These are phyloP conservation scores for Neodiprion lecontei DNA, from an alignment of 1,140 invertebrate genomes.

Conservation along the genomic window DNA sequence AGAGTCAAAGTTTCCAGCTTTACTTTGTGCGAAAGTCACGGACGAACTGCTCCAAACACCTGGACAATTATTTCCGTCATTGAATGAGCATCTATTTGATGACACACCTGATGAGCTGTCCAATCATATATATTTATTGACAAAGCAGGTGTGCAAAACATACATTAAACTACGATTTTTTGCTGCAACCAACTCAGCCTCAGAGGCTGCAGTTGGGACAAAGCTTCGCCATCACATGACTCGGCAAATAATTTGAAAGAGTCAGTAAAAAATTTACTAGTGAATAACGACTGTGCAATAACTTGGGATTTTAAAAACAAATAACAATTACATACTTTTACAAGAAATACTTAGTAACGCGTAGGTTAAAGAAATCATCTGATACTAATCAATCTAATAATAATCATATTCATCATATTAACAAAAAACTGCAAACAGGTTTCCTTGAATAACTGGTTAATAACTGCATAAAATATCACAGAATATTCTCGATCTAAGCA, in stretches of 20 bases:
- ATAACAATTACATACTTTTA: no score
- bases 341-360: no score
- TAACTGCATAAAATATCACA: no score
- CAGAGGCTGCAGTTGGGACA: slow-evolving; percentile 7
- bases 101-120: background rate
- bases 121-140: slow-evolving; percentile 24
- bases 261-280: slow-evolving; percentile 11
- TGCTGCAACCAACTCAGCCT: slow-evolving; percentile 20
- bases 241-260: slow-evolving; percentile 22
- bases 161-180: slow-evolving; percentile 24
- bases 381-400: no score
- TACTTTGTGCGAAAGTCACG: slow-evolving; percentile 17
- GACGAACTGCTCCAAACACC: slow-evolving; percentile 8
- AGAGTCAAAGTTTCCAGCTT: background rate
- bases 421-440: no score
- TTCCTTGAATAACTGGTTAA: no score
- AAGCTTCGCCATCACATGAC: slow-evolving; percentile 25
- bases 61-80: background rate
- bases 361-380: no score
- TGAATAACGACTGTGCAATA: no score
- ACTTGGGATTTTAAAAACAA: no score
- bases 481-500: no score
- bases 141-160: slow-evolving; percentile 21
- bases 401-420: no score
- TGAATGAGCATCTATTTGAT: slow-evolving; percentile 24